Percentiles rank a stretch among this genome's conserved stretches.
phyloP scores from a whole-genome alignment of 2,797 vertebrate genomes.

The Xiphorhynchus erythropygius region DNA sequence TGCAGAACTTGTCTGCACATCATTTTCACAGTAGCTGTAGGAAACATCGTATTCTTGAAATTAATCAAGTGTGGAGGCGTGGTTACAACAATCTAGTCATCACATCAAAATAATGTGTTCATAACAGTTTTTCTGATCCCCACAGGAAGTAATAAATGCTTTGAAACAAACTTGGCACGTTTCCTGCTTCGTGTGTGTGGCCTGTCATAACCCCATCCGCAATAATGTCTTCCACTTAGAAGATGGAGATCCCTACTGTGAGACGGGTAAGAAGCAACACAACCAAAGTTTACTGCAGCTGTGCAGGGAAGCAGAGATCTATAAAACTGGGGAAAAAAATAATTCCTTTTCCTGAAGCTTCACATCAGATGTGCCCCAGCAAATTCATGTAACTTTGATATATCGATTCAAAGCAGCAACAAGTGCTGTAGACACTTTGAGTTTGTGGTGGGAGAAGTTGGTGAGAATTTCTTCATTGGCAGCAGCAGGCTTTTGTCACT shows the following conservation, averaged over 20 bases:
- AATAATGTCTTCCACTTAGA: slow-evolving; percentile 97
- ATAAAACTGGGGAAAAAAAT: neutral
- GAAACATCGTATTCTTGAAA: slow-evolving; percentile 15
- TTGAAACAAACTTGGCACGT: slow-evolving; percentile 98
- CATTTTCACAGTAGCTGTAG: neutral
- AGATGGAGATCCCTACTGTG: slow-evolving; percentile 96
- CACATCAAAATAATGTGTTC: slow-evolving; percentile 43
- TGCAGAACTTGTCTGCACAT: neutral
- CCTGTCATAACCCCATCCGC: slow-evolving; percentile 93
- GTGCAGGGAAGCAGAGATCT: neutral
- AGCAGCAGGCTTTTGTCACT: neutral
- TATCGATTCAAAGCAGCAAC: neutral
- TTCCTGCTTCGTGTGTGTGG: slow-evolving; percentile 91
- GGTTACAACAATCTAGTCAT: slow-evolving; percentile 2
- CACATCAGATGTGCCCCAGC: neutral
- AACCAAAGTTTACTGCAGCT: neutral
- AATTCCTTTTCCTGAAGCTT: neutral
- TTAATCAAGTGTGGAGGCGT: neutral
- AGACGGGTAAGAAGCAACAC: slow-evolving; percentile 83
- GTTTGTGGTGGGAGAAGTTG: neutral
- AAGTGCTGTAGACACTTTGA: neutral
- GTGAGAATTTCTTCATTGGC: neutral
- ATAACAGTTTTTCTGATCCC: slow-evolving; percentile 39
- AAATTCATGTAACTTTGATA: neutral
- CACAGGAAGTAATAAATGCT: slow-evolving; percentile 96